Conservation (phyloP, 2,797 vertebrate genomes). For the Anniella stebbinsi region DNA sequence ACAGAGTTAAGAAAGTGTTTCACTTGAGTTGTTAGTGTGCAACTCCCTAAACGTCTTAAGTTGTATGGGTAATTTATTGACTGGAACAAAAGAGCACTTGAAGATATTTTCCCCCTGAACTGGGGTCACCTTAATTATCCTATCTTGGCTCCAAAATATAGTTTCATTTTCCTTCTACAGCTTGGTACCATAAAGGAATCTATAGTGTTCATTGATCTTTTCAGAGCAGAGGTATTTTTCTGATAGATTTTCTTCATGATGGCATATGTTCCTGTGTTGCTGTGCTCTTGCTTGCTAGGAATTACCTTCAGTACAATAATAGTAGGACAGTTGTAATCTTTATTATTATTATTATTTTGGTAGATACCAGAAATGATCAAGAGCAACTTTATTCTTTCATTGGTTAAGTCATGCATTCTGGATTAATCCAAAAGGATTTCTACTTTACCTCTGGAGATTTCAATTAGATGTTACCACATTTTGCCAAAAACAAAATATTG, state of each 20-base stretch:
- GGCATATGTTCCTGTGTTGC: neutral
- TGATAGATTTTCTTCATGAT: slow-evolving; percentile 18
- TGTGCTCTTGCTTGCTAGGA: neutral
- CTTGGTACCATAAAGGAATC: neutral
- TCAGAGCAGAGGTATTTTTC: neutral
- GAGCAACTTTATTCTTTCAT: neutral
- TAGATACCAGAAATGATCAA: neutral
- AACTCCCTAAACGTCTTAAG: neutral
- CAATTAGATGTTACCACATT: neutral
- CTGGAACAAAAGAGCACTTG: neutral
- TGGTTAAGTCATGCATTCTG: neutral
- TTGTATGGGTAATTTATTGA: neutral
- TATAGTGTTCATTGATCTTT: slow-evolving; percentile 3
- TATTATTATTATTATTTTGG: neutral
- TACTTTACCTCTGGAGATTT: neutral
- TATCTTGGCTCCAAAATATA: neutral
- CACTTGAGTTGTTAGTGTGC: neutral
- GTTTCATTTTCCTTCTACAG: neutral
- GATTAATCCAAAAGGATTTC: neutral
- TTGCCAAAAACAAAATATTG: neutral
- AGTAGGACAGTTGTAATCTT: neutral
- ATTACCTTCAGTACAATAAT: neutral
- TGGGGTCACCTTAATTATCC: neutral
- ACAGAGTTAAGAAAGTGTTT: neutral
- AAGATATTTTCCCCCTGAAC: neutral